A percentile compares a stretch with the other conserved stretches of the same genome.
These are phyloP conservation scores for Cathartes aura DNA, from an alignment of 2,113 vertebrate species.

Conservation along the genomic window DNA sequence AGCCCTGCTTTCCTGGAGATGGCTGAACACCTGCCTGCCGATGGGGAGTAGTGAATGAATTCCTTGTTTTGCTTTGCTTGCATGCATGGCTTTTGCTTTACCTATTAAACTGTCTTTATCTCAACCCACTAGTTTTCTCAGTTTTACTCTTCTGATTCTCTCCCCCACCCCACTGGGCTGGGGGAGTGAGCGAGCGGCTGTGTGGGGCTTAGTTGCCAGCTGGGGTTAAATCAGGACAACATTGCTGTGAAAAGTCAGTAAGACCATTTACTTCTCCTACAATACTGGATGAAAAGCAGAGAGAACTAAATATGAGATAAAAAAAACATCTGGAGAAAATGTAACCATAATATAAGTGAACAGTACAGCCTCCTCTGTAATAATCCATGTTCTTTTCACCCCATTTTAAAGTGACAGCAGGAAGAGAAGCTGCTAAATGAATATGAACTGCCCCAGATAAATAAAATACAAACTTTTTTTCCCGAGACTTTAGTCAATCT, in stretches of 20 bases:
- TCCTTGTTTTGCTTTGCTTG: too few relatives aligned
- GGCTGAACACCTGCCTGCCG: too few relatives aligned
- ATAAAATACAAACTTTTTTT: not conserved
- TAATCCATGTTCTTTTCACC: not conserved
- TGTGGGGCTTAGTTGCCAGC: too few relatives aligned
- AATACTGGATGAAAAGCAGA: not conserved
- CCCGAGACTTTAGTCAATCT: not conserved
- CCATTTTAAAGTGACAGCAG: rapidly evolving
- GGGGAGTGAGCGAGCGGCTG: too few relatives aligned
- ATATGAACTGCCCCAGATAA: not conserved
- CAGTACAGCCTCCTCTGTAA: not conserved
- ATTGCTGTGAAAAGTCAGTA: not conserved
- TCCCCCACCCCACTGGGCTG: too few relatives aligned
- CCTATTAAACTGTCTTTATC: too few relatives aligned
- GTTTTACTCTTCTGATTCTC: too few relatives aligned
- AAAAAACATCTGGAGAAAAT: not conserved
- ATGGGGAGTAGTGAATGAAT: too few relatives aligned
- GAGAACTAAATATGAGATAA: not conserved
- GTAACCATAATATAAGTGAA: not conserved
- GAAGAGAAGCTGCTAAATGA: not conserved
- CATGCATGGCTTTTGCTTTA: too few relatives aligned
- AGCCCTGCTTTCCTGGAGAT: too few relatives aligned
- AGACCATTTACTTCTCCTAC: not conserved
- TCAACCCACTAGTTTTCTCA: too few relatives aligned
- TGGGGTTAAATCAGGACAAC: too few relatives aligned